Conservation (phyloP, 2,113 vertebrate species). For the Myodes glareolus region DNA sequence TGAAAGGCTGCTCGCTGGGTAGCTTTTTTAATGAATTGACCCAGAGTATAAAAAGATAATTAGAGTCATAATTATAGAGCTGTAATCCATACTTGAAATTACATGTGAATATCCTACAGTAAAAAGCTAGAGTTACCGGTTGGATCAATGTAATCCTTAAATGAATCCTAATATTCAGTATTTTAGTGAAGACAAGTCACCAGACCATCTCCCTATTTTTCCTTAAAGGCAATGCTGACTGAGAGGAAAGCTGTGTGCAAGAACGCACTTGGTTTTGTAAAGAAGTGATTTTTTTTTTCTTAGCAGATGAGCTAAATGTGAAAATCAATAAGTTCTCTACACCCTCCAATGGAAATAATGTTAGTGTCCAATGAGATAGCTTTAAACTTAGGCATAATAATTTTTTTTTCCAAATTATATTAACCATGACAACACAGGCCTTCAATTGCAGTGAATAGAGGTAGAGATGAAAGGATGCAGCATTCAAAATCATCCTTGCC, state of each 20-base stretch:
- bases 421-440: neutral
- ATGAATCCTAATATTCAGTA: conserved; percentile 37
- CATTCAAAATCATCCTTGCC: neutral
- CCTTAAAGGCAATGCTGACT: neutral
- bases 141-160: conserved; percentile 46
- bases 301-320: neutral
- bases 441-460: too few relatives aligned
- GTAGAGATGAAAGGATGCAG: too few relatives aligned
- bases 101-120: conserved; percentile 54
- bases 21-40: conserved; percentile 72
- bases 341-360: neutral
- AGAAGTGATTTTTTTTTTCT: neutral
- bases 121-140: conserved; percentile 48
- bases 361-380: neutral
- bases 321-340: neutral
- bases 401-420: neutral
- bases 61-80: conserved; percentile 71
- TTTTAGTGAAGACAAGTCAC: conserved; percentile 15
- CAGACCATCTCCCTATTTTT: neutral
- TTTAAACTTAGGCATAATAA: neutral
- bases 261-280: neutral
- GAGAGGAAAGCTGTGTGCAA: neutral
- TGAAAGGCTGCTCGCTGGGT: conserved; percentile 38
- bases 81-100: conserved; percentile 75
- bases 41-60: conserved; percentile 74